Conservation (phyloP, 2,888 invertebrate species). For the Tetranychus truncatus region DNA sequence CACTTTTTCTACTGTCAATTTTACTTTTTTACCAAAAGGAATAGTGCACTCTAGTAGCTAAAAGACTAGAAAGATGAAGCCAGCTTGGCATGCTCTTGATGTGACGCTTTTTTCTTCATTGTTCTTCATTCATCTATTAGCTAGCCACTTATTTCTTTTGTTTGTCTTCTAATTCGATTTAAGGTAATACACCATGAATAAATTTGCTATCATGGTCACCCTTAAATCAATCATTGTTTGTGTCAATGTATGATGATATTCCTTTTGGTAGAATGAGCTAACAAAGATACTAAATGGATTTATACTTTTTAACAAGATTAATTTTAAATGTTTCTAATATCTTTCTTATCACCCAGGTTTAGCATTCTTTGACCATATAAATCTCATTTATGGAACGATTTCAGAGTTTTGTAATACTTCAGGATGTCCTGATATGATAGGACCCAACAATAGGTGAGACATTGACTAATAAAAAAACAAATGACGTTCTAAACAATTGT, state of each 20-base stretch:
- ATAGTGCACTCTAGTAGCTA: not conserved
- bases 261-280: not conserved
- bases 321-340: not conserved
- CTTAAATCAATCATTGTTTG: not conserved
- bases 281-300: not conserved
- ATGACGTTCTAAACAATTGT: not conserved
- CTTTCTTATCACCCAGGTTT: constrained; percentile 43
- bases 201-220: not conserved
- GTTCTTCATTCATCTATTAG: not conserved
- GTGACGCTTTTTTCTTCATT: not conserved
- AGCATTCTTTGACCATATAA: constrained; percentile 96
- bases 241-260: not conserved
- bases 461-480: not conserved
- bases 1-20: not conserved
- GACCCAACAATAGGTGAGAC: constrained; percentile 70
- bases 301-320: not conserved
- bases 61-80: not conserved
- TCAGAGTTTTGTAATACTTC: constrained; percentile 95
- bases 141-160: not conserved
- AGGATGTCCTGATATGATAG: constrained; percentile 88
- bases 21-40: not conserved
- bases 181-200: not conserved
- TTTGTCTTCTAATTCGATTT: not conserved
- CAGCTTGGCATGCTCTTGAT: constrained; percentile 10
- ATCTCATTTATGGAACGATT: constrained; percentile 91